Conservation (phyloP, 2,797 vertebrate species). For the Acanthiza pusilla region DNA sequence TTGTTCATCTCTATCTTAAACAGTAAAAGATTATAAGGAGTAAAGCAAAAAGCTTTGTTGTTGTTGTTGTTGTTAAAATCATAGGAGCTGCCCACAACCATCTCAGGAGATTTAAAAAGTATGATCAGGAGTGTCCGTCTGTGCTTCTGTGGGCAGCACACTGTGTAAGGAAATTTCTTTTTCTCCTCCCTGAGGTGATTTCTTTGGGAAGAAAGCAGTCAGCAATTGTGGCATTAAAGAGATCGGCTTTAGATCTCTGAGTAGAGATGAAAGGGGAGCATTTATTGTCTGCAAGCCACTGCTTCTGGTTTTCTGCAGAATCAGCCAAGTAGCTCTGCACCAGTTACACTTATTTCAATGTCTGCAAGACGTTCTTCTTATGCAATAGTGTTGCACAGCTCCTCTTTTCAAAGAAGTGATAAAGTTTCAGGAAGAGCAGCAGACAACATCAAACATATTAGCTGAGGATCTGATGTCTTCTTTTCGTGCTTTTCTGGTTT, state of each 20-base stretch:
- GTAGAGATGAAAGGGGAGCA: conserved; percentile 16
- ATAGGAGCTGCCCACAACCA: neutral
- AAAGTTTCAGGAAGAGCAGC: neutral
- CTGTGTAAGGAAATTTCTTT: neutral
- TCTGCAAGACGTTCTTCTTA: neutral
- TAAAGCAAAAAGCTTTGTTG: neutral
- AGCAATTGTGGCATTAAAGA: conserved; percentile 18
- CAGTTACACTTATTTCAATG: neutral
- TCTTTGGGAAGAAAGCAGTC: conserved; percentile 7
- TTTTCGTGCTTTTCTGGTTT: neutral
- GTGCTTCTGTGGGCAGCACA: neutral
- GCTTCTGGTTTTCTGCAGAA: neutral
- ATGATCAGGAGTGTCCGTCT: neutral
- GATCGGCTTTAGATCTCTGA: conserved; percentile 9
- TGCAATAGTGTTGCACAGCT: neutral
- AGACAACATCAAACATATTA: neutral
- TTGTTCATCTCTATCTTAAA: neutral
- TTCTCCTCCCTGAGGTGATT: conserved; percentile 4
- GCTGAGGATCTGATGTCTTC: neutral
- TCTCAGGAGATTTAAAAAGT: neutral
- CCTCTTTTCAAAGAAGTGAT: neutral
- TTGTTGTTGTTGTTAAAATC: neutral
- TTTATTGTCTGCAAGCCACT: neutral
- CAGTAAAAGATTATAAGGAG: neutral
- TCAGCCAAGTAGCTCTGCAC: conserved; percentile 1